phyloP scores from a whole-genome alignment of 2,113 vertebrate species.

The Camelus bactrianus region DNA sequence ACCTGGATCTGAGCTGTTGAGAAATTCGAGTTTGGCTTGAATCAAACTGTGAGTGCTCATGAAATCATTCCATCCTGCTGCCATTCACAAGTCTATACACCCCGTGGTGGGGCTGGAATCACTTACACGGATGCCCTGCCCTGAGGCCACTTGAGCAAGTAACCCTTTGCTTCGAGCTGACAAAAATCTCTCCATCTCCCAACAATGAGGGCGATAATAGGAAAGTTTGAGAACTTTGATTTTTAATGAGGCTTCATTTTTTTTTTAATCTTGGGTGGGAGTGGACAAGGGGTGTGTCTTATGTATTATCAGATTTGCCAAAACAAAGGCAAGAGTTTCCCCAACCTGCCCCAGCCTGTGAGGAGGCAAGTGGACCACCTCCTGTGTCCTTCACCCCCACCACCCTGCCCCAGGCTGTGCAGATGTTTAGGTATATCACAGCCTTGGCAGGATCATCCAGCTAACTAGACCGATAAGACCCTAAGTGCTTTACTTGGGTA shows the following conservation, averaged over 20 bases:
- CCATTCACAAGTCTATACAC: not conserved
- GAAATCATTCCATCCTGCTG: not conserved
- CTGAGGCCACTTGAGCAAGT: not conserved
- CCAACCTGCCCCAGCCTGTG: no score
- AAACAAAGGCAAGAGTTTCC: not conserved
- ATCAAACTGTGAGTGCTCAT: not conserved
- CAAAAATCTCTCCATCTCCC: not conserved
- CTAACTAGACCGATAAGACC: not conserved
- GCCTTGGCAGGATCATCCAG: not conserved
- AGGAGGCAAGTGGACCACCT: not conserved
- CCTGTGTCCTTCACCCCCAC: no score
- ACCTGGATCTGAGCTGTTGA: not conserved
- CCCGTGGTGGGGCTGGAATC: not conserved
- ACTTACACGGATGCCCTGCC: not conserved
- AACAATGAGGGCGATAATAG: not conserved
- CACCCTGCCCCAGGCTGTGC: not conserved
- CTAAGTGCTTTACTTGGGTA: not conserved
- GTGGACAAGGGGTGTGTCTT: not conserved
- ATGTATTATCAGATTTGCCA: not conserved
- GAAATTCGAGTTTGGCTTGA: slow-evolving; percentile 21
- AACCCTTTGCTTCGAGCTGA: not conserved
- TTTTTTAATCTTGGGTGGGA: not conserved
- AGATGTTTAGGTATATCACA: not conserved
- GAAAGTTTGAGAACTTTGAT: not conserved
- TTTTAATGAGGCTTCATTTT: slow-evolving; percentile 16